Base-by-base conservation (phyloP, 2,797 vertebrate species). In the Sphenodon punctatus region DNA sequence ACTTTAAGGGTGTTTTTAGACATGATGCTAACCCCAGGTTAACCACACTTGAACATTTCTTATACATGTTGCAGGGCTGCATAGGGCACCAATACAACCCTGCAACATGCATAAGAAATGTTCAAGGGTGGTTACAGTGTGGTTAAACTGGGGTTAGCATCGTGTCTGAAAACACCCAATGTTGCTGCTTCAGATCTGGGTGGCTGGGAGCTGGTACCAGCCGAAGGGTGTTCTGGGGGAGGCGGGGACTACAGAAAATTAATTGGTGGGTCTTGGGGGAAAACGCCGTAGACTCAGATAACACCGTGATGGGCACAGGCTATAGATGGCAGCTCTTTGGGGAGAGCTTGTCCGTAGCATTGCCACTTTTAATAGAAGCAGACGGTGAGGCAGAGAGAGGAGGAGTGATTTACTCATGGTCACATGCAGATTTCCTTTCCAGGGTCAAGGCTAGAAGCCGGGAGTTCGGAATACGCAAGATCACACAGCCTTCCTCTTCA, bases 141-240 rank as follows among this genome's bases (percentile, higher is more conserved):
- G n/a, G n/a, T n/a, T n/a, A n/a, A n/a, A n/a, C n/a, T n/a, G n/a
- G n/a, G n/a, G n/a, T n/a, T n/a, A n/a, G n/a, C n/a, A n/a, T n/a
- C n/a, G n/a, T n/a, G n/a, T n/a, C n/a, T n/a, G n/a, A n/a, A n/a
- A n/a, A n/a, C n/a, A n/a, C n/a, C n/a, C n/a, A n/a, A n/a, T 60
- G 0, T 4, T 8, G 0, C 2, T 30, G 68, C 15, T 79, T 5
- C 0, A 2, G 25, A 36, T 25, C 5, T 45, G 38, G 73, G 51
- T 76, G 12, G 30, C 6, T 58, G 32, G 10, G 58, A 34, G 19
- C 10, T 6, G 20, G 20, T 7, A 22, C 9, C 32, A 34, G 22
- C 5, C 10, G 10, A 56, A 56, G 4, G 32, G 30, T 22, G 4
- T 32, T 20, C 20, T 6, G 11, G 22, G 12, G 32, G 58, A 34